Evolutionary conservation across 2,888 invertebrate genomes (phyloP), one percentile per base, ranked within the genome.

Genomic region (Drosophila helvetica): DNA sequence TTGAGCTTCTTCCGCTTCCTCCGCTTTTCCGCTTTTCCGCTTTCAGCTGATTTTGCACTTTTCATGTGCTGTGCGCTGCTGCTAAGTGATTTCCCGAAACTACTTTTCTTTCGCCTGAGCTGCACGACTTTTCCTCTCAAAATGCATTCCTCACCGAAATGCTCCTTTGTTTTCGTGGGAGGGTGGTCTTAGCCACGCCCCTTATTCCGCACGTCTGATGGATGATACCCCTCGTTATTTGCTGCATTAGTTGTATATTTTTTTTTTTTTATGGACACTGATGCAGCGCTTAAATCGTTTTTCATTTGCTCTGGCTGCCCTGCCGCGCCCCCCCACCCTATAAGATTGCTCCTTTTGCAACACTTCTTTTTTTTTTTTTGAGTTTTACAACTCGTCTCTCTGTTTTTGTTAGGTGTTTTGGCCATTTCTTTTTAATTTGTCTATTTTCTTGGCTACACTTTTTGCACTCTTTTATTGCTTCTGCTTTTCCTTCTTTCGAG

Each of bases 41-140:
- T 62, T 68, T 82, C 62, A 59, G 77, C 79, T 75, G 71, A 75
- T 75, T 81, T 69, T 53, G 75, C 72, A 75, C 66, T 69, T 79
- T 79, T 71, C 79, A 51, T 82, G 68, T 66, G 69, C 77, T 59
- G n/a, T 38, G 38, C 38, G 38, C 38, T 38, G 56, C 43, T 54
- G 65, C 68, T 74, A 68, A 80, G 68, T 66, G 78, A 75, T 75
- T 82, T 67, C 58, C 51, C 57, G 22, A 65, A 75, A 80, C 74
- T 80, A 75, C 55, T 69, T 73, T 43, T 25, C 33, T 45, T 51
- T 52, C 18, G 43, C 2, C 47, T 27, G 27, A 9, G 19, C 43
- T 19, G 15, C 48, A n/a, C 7, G 38, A n/a, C 12, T 33, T 33
- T 33, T 22, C 18, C 10, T 15, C 17, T 12, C 22, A 8, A 19